Evolutionary conservation across 2,113 vertebrate genomes (phyloP).

Genomic region (Psilopogon haemacephalus): DNA sequence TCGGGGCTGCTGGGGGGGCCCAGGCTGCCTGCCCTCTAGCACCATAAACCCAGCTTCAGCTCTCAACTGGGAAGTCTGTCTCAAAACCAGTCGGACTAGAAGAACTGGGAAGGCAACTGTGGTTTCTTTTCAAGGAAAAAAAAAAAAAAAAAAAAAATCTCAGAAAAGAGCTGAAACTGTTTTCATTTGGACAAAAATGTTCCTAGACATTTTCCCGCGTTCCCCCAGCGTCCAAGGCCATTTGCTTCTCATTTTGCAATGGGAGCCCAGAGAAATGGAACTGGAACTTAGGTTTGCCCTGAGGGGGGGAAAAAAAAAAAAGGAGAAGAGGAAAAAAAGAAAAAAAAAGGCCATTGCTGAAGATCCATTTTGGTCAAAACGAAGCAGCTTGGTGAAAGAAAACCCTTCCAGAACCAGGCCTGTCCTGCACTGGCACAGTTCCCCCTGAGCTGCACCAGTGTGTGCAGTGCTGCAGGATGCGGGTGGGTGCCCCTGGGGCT

Average conservation of each 20-base stretch:
- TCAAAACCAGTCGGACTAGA: constrained; percentile 59
- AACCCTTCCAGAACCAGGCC: neutral
- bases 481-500: rapidly evolving
- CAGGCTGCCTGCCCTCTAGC: neutral
- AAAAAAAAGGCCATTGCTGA: neutral
- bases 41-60: neutral
- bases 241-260: constrained; percentile 69
- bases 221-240: constrained; percentile 23
- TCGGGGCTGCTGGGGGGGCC: neutral
- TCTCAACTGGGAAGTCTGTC: constrained; percentile 38
- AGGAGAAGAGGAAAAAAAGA: neutral
- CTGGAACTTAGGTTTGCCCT: constrained; percentile 43
- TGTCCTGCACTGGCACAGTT: neutral
- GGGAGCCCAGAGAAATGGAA: constrained; percentile 50
- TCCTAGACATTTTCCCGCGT: constrained; percentile 62
- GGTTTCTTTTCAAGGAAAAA: constrained; percentile 68
- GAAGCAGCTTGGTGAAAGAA: constrained; percentile 21
- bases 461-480: rapidly evolving
- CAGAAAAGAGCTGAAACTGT: constrained; percentile 53
- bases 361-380: constrained; percentile 34
- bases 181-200: constrained; percentile 62
- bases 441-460: neutral
- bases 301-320: neutral
- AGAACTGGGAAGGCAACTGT: constrained; percentile 63
- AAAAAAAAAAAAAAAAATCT: constrained; percentile 47